Base-by-base conservation (phyloP, 2,888 invertebrate genomes). In the Callinectes sapidus region DNA sequence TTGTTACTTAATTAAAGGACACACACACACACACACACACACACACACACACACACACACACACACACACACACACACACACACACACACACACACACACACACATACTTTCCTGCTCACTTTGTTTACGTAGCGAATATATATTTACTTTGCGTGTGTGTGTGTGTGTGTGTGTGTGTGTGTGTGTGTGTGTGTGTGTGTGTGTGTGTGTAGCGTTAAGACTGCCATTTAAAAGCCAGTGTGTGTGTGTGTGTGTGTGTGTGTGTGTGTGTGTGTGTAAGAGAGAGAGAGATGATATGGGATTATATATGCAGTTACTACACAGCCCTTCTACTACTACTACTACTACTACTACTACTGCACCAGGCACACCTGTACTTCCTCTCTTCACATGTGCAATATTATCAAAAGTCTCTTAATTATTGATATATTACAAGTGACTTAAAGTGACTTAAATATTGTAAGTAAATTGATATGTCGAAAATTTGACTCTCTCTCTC, bases 251-350 rank as follows among this genome's bases (percentile, higher is more conserved):
- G 71, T 71, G 28, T 71, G 71, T 71, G 71, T 71, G 71, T 71
- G 28, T 71, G 71, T 71, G 61, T 61, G 61, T 61, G 61, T 61
- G 61, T 61, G 23, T 77, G 28, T 77, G 71, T 77, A 32, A 32
- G 71, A 71, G 8, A 71, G 71, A 71, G 71, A 71, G 71, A 71
- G 71, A 71, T n/a, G n/a, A 48, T 77, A 77, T 81, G 81, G 35
- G 14, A 16, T 32, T 35, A 35, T 81, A 35, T 81, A n/a, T 14
- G 81, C 61, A 10, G n/a, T 35, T 81, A 81, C 77, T 81, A 32
- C 35, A 81, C 81, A 81, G 35, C 81, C 35, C 81, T 81, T 35
- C 81, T 81, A 81, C 81, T 81, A 81, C 81, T 81, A 81, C 81
- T 81, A 81, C 81, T 81, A 35, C 35, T 81, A 81, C 81, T 81